Conservation (phyloP, 1,140 invertebrate genomes). For the Phymorhynchus buccinoides region DNA sequence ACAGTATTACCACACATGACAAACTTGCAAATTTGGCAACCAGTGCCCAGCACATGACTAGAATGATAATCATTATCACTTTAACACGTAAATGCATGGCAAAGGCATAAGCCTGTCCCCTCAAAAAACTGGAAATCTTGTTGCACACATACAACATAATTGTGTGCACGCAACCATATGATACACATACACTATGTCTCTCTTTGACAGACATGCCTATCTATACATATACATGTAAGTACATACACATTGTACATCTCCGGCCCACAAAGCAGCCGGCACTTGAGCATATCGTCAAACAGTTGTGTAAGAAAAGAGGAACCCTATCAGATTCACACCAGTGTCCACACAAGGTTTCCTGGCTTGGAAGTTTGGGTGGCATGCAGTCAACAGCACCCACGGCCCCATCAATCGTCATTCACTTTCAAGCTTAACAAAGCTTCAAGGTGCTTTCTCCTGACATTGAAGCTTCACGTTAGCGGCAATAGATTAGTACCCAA, state of each 20-base stretch:
- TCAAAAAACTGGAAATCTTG: not conserved
- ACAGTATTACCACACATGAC: not conserved
- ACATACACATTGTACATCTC: not conserved
- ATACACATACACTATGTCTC: not conserved
- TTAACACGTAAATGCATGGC: not conserved
- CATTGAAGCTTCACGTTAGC: too few species aligned
- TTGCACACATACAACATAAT: not conserved
- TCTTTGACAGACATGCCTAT: not conserved
- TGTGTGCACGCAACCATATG: not conserved
- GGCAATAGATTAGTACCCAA: too few species aligned
- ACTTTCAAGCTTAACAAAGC: too few species aligned
- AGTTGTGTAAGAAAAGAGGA: not conserved
- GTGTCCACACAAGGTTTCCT: too few species aligned
- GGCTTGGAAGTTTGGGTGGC: too few species aligned
- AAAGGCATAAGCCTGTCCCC: not conserved
- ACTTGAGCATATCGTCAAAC: not conserved
- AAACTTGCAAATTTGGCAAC: not conserved
- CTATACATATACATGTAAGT: not conserved
- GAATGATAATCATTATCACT: not conserved
- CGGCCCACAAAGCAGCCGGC: not conserved
- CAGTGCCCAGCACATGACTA: slow-evolving; percentile 1
- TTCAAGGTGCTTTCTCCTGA: too few species aligned
- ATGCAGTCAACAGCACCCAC: too few species aligned
- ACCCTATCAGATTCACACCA: not conserved
- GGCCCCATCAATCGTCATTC: too few species aligned